Evolutionary conservation across 2,888 invertebrate genomes (phyloP).

Genomic region (Cataglyphis rosenhaueri): DNA sequence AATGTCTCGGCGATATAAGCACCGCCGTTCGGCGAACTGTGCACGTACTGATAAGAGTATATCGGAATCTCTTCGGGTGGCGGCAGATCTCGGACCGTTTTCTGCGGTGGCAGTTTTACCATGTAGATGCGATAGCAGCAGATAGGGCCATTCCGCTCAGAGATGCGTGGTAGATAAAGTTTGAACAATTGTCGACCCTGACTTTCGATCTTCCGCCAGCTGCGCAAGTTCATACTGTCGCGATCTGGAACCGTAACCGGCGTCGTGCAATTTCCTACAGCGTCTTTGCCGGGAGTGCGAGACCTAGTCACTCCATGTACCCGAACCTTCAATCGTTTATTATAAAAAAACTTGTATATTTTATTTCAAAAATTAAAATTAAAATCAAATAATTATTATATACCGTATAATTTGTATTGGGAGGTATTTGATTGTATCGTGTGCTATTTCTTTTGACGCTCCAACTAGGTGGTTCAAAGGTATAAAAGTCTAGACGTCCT

Average conservation of each 20-base stretch:
- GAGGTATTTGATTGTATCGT: constrained; percentile 90
- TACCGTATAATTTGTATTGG: constrained; percentile 95
- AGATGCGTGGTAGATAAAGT: constrained; percentile 91
- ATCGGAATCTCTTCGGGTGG: constrained; percentile 90
- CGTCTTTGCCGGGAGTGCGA: constrained; percentile 90
- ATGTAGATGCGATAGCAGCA: constrained; percentile 94
- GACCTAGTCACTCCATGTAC: constrained; percentile 92
- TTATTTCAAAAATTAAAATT: neutral
- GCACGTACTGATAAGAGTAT: constrained; percentile 91
- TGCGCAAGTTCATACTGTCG: constrained; percentile 87
- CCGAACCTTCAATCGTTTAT: constrained; percentile 74
- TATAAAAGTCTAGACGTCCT: constrained; percentile 86
- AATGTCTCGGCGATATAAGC: constrained; percentile 95
- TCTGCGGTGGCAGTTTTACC: constrained; percentile 89
- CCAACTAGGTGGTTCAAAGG: constrained; percentile 88
- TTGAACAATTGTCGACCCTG: constrained; percentile 91
- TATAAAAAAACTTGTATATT: constrained; percentile 3
- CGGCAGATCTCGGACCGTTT: constrained; percentile 89
- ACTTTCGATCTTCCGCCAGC: constrained; percentile 89
- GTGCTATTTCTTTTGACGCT: constrained; percentile 86
- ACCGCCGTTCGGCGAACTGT: constrained; percentile 89
- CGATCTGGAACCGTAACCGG: constrained; percentile 90
- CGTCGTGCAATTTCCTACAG: constrained; percentile 89
- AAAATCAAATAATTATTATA: neutral
- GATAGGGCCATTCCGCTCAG: constrained; percentile 94